phyloP scores from a whole-genome alignment of 2,797 vertebrate species.

The Schizopygopsis pylzovi region DNA sequence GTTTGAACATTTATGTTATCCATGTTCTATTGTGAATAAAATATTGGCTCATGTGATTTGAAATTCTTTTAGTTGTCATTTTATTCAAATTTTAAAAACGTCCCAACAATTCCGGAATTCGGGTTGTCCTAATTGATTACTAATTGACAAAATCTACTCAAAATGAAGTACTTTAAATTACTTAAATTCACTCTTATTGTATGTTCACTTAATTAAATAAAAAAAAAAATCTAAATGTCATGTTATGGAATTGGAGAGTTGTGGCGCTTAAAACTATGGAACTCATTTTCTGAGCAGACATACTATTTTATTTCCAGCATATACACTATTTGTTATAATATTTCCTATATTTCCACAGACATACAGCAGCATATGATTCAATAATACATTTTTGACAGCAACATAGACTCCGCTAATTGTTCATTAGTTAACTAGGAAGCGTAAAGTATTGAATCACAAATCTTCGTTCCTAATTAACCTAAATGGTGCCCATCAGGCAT shows the following conservation, averaged over 20 bases:
- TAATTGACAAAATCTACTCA: background rate
- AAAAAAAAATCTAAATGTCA: background rate
- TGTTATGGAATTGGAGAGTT: background rate
- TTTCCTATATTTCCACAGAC: constrained; percentile 1
- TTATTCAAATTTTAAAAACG: no score
- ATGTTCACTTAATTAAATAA: background rate
- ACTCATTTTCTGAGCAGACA: background rate
- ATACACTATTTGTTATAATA: background rate
- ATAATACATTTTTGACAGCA: background rate
- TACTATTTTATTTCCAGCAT: background rate
- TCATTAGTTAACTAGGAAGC: background rate
- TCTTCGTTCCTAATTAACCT: background rate
- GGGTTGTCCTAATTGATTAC: no score
- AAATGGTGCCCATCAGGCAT: constrained; percentile 8
- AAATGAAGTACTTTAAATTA: background rate
- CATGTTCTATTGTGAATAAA: no score
- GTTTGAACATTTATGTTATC: no score
- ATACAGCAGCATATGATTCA: background rate
- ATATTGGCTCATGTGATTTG: no score
- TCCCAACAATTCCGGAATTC: no score
- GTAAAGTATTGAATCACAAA: background rate
- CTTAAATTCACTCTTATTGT: background rate
- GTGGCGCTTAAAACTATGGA: background rate
- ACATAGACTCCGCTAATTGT: background rate
- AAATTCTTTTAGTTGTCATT: no score